phyloP scores from a whole-genome alignment of 2,888 invertebrate genomes.

The Argyresthia goedartella region DNA sequence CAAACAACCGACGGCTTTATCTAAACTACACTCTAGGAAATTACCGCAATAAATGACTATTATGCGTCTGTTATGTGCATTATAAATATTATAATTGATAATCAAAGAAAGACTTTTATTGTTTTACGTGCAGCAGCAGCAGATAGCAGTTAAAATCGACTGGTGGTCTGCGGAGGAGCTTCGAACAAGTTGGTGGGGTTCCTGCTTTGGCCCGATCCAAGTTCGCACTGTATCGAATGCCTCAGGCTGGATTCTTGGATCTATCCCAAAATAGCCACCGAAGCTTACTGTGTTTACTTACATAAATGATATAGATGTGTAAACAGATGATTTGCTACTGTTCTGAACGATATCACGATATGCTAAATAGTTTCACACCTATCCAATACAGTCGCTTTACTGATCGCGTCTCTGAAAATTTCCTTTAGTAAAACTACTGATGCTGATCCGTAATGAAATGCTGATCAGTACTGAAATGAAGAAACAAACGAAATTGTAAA shows the following conservation, averaged over 20 bases:
- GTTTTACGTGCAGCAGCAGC: neutral
- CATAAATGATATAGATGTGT: neutral
- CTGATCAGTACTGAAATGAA: too few relatives aligned
- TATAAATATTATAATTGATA: too few relatives aligned
- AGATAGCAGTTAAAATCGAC: conserved; percentile 24
- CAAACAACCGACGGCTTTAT: conserved; percentile 52
- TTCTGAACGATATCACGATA: too few relatives aligned
- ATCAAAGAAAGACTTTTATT: conserved; percentile 20
- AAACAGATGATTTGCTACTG: neutral
- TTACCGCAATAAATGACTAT: conserved; percentile 35
- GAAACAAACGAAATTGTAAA: too few relatives aligned
- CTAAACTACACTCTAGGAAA: conserved; percentile 43
- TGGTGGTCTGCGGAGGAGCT: conserved; percentile 27
- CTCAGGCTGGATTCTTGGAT: conserved; percentile 28
- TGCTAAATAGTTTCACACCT: too few relatives aligned
- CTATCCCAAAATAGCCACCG: conserved; percentile 28
- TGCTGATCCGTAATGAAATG: too few relatives aligned
- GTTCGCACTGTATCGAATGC: too few relatives aligned
- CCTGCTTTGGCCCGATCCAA: too few relatives aligned
- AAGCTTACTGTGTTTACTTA: neutral
- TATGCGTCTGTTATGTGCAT: neutral
- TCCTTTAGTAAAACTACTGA: too few relatives aligned
- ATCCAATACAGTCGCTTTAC: too few relatives aligned
- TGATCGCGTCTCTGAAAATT: too few relatives aligned
- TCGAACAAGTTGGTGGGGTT: conserved; percentile 13